Conservation (phyloP, 2,797 vertebrate species). For the Catamblyrhynchus diadema region DNA sequence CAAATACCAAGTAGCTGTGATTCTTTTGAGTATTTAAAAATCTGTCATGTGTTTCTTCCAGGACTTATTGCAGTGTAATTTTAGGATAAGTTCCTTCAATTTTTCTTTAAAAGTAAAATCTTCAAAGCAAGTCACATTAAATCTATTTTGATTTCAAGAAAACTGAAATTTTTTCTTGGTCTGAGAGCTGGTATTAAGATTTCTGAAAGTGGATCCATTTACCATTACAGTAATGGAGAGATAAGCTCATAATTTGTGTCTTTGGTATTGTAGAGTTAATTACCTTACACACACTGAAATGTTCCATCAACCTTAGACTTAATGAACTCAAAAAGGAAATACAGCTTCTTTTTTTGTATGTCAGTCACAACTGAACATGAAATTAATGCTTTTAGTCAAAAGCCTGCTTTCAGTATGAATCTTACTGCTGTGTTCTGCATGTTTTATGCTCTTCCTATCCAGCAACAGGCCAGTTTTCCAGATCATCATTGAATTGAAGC, state of each 20-base stretch:
- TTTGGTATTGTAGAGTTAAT: not conserved
- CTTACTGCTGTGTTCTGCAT: not conserved
- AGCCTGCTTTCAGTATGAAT: not conserved
- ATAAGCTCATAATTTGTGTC: not conserved
- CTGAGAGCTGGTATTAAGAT: not conserved
- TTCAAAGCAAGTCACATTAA: not conserved
- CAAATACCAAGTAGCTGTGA: not conserved
- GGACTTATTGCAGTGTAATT: not conserved
- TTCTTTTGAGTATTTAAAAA: not conserved
- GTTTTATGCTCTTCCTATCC: not conserved
- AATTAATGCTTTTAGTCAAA: not conserved
- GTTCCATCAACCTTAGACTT: not conserved
- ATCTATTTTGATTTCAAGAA: not conserved
- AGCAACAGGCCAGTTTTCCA: not conserved
- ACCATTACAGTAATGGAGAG: not conserved
- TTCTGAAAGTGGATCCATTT: not conserved
- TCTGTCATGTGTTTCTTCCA: not conserved
- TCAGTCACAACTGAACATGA: not conserved
- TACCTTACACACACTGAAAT: not conserved
- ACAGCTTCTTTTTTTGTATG: not conserved
- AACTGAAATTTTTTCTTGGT: not conserved
- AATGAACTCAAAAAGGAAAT: not conserved
- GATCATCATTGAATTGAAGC: not conserved
- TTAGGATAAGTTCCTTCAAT: not conserved
- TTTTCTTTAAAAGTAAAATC: not conserved